A percentile compares a stretch with the other conserved stretches of the same genome.
Evolutionary conservation across 2,113 vertebrate species (phyloP).

Genomic region (Polyodon spathula): DNA sequence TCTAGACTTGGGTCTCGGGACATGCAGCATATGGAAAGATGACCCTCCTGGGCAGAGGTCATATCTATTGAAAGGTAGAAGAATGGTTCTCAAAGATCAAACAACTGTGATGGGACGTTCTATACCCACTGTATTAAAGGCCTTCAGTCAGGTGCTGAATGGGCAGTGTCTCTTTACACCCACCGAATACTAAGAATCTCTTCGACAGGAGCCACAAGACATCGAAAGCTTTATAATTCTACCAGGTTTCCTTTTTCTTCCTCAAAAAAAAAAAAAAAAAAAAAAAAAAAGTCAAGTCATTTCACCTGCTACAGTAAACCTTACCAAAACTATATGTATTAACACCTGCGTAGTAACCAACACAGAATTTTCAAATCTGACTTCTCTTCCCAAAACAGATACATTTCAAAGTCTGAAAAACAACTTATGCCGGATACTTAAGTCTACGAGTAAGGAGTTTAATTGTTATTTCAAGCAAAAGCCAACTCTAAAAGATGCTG

Average conservation of each 20-base stretch:
- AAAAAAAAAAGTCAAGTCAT: too few species aligned
- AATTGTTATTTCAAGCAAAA: too few species aligned
- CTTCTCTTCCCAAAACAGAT: too few species aligned
- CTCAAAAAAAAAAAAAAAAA: too few species aligned
- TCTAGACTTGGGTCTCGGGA: conserved; percentile 22
- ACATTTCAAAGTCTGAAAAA: too few species aligned
- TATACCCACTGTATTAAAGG: conserved; percentile 14
- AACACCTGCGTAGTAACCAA: too few species aligned
- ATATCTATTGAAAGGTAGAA: conserved; percentile 12
- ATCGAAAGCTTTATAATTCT: not conserved
- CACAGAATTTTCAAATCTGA: too few species aligned
- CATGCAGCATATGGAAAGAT: conserved; percentile 15
- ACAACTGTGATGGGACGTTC: conserved; percentile 7
- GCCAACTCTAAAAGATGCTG: not conserved
- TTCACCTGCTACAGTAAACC: too few species aligned
- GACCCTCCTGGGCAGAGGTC: conserved; percentile 16
- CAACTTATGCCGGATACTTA: too few species aligned
- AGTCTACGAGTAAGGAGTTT: too few species aligned
- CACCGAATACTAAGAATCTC: not conserved
- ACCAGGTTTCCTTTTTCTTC: too few species aligned
- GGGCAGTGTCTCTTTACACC: not conserved
- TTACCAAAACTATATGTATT: too few species aligned
- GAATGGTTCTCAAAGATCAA: conserved; percentile 21
- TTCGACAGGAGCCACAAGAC: not conserved
- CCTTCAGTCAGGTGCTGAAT: not conserved